Base-by-base conservation (phyloP, 2,888 invertebrate genomes). In the Fragum sueziense region DNA sequence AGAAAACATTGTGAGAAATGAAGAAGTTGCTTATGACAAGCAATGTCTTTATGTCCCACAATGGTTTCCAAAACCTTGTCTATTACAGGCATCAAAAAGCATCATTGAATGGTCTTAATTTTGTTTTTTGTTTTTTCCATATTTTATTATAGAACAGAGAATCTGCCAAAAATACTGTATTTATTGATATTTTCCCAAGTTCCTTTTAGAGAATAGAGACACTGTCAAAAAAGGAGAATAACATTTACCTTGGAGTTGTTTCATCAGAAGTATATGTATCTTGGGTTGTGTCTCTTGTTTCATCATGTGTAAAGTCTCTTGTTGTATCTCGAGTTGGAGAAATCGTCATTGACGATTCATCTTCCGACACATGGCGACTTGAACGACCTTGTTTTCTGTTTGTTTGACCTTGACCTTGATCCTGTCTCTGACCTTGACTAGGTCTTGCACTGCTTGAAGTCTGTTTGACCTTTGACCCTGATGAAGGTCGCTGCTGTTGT, bases 241-340 rank as follows among this genome's bases (percentile, higher is more conserved):
- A n/a, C n/a, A n/a, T n/a, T 47, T 14, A 80, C 80, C 85, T 80
- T 68, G 84, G 76, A 9, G 80, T 79, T 31, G 79, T 76, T 68
- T 82, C 86, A 62, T 79, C 85, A n/a, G 82, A 83, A 17, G 80
- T 80, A 59, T 82, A 82, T 17, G 81, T 83, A 34, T 87, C 87
- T 57, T 84, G 79, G 31, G 85, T 86, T 0, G 84, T 84, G 62
- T 86, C 85, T 25, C 78, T 70, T 2, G 81, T 80, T 22, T 62
- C 57, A 54, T 86, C 85, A 54, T 75, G 76, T 7, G 84, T 81
- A n/a, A 80, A 61, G 33, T 86, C 81, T 34, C 82, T 59, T 22
- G 85, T 86, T 29, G 83, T 74, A 41, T 86, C 82, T 27, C 78
- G 72, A 62, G 82, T 73, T 33, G 79, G 80, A 11, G 85, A 80